phyloP scores from a whole-genome alignment of 2,888 invertebrate genomes.

The Argynnis bischoffii region DNA sequence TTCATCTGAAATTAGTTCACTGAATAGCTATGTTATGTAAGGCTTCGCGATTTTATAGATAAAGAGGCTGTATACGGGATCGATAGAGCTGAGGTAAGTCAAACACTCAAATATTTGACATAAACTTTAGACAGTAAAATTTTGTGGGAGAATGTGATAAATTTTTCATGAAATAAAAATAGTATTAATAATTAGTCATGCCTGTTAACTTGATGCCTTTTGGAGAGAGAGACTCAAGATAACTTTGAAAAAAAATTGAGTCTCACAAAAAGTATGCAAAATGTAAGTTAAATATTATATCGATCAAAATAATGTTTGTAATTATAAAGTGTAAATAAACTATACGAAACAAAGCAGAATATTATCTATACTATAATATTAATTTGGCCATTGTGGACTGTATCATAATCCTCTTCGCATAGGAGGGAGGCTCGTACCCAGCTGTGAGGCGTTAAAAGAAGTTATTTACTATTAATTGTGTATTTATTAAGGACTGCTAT shows the following conservation, averaged over 20 bases:
- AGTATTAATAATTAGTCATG: background rate
- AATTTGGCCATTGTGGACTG: too few relatives aligned
- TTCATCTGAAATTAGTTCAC: background rate
- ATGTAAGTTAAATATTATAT: background rate
- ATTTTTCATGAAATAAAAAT: background rate
- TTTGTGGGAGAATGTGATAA: conserved; percentile 3
- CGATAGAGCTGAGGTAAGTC: conserved; percentile 8
- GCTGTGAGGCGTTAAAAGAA: too few relatives aligned
- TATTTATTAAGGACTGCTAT: too few relatives aligned
- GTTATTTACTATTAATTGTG: too few relatives aligned
- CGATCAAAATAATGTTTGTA: background rate
- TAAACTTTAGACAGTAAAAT: conserved; percentile 2
- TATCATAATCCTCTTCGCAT: too few relatives aligned
- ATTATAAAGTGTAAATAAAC: background rate
- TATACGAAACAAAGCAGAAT: too few relatives aligned
- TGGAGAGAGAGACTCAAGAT: background rate
- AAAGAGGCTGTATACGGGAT: conserved; percentile 17
- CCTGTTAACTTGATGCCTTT: background rate
- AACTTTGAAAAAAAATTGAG: background rate
- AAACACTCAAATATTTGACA: conserved; percentile 1
- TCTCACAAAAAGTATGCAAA: conserved; percentile 7
- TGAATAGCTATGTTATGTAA: conserved; percentile 8
- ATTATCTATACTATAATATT: too few relatives aligned
- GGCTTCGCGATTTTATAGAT: conserved; percentile 6
- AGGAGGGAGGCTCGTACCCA: too few relatives aligned